Percentiles rank a stretch among this genome's conserved stretches.
phyloP scores from a whole-genome alignment of 2,113 vertebrate genomes.

The Ophiodon elongatus region DNA sequence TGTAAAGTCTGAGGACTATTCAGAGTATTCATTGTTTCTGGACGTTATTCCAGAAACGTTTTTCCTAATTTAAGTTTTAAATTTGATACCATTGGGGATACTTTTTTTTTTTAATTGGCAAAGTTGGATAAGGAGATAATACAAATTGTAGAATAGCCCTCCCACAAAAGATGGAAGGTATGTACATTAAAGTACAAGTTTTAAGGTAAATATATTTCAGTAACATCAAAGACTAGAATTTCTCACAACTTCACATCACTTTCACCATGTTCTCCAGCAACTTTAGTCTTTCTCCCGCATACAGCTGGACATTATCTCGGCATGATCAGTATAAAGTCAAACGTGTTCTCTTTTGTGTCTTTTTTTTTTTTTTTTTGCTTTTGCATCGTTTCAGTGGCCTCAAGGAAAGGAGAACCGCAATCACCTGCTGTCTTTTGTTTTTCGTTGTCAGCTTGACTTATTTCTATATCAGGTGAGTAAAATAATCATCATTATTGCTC shows the following conservation, averaged over 20 bases:
- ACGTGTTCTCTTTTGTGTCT: background rate
- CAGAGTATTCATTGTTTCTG: no score
- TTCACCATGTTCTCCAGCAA: background rate
- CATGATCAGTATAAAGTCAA: background rate
- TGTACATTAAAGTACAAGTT: background rate
- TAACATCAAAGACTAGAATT: background rate
- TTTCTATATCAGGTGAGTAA: background rate
- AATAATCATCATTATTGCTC: background rate
- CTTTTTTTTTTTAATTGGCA: background rate
- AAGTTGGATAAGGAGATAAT: background rate
- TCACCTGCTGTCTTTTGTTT: background rate
- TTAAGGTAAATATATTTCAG: background rate
- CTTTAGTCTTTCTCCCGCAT: background rate
- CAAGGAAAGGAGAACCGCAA: rapidly evolving
- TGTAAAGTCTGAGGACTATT: no score
- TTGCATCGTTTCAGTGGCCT: background rate
- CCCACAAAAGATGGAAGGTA: background rate
- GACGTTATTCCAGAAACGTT: background rate
- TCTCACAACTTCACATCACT: no score
- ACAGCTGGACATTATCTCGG: background rate
- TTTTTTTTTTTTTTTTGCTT: background rate
- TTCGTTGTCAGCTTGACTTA: background rate
- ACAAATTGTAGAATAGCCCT: background rate
- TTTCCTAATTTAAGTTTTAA: background rate
- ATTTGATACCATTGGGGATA: background rate